These are phyloP conservation scores for Eupithecia insigniata DNA, from an alignment of 2,888 invertebrate genomes.

Conservation along the genomic window DNA sequence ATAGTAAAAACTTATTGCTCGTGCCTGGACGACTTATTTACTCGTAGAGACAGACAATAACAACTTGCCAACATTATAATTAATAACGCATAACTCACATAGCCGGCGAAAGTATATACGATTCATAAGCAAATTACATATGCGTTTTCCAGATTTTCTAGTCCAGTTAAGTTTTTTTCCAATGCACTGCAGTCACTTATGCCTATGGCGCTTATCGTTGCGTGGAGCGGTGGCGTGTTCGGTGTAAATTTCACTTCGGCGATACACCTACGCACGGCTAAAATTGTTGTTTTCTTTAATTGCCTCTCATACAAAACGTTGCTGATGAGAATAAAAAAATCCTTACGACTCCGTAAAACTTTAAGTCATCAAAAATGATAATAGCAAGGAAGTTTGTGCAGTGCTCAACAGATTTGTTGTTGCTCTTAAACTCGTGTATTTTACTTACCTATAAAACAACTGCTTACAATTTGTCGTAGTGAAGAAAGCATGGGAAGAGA, in stretches of 20 bases:
- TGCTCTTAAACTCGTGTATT: background rate
- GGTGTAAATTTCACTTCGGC: slow-evolving; percentile 69
- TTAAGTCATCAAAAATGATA: slow-evolving; percentile 1
- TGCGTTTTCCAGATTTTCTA: slow-evolving; percentile 74
- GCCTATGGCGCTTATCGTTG: slow-evolving; percentile 68
- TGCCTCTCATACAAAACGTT: slow-evolving; percentile 13
- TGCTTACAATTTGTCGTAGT: slow-evolving; percentile 23
- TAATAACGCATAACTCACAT: slow-evolving; percentile 65
- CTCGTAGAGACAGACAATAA: slow-evolving; percentile 43
- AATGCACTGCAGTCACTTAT: slow-evolving; percentile 66
- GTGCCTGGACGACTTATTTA: slow-evolving; percentile 45
- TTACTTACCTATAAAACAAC: background rate
- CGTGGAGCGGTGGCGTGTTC: slow-evolving; percentile 72
- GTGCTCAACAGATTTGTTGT: background rate
- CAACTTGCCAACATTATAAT: slow-evolving; percentile 59
- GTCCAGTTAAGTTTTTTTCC: slow-evolving; percentile 63
- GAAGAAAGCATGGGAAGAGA: slow-evolving; percentile 71
- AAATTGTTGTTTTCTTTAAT: slow-evolving; percentile 46
- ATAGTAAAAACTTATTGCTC: slow-evolving; percentile 45
- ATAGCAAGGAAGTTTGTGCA: background rate
- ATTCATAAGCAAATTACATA: slow-evolving; percentile 69
- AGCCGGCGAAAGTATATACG: slow-evolving; percentile 74
- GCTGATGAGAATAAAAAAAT: slow-evolving; percentile 3
- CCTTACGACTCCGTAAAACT: slow-evolving; percentile 14
- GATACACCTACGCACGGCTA: slow-evolving; percentile 33